These are phyloP conservation scores for Stercorarius parasiticus DNA, from an alignment of 2,113 vertebrate species.

Conservation along the genomic window DNA sequence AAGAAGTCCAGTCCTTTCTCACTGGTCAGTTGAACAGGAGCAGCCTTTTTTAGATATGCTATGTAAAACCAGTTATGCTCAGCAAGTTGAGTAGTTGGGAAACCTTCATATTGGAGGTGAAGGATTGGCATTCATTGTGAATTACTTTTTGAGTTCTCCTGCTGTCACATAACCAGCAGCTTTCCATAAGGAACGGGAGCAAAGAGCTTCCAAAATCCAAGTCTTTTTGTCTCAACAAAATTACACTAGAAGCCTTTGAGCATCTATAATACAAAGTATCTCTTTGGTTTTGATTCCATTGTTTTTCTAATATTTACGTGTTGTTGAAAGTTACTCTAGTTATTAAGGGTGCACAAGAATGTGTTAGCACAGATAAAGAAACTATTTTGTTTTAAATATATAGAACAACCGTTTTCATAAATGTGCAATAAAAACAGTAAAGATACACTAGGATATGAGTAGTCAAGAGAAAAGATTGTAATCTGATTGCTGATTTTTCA, in stretches of 20 bases:
- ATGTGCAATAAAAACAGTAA: conserved; percentile 71
- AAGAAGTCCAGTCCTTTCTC: conserved; percentile 67
- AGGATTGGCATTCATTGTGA: conserved; percentile 67
- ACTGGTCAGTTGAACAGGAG: conserved; percentile 72
- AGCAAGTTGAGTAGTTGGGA: conserved; percentile 48
- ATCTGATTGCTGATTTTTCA: conserved; percentile 63
- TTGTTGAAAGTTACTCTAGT: conserved; percentile 50
- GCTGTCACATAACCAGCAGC: conserved; percentile 41
- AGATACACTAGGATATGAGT: conserved; percentile 43
- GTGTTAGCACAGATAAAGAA: conserved; percentile 67
- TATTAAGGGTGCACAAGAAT: conserved; percentile 63
- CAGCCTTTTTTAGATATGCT: conserved; percentile 27
- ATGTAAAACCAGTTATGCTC: conserved; percentile 69
- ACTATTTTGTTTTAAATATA: conserved; percentile 55
- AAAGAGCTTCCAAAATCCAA: neutral
- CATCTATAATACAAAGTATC: neutral
- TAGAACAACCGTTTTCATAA: conserved; percentile 69
- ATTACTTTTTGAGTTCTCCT: conserved; percentile 57
- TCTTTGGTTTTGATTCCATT: conserved; percentile 15
- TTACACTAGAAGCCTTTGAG: neutral
- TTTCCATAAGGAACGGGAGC: neutral
- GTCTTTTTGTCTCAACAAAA: neutral
- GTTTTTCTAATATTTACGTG: conserved; percentile 30
- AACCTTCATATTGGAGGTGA: conserved; percentile 50
- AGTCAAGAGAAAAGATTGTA: conserved; percentile 55